Evolutionary conservation across 2,888 invertebrate species (phyloP), one percentile per base, ranked within the genome.

Genomic region (Drosophila seclusa): DNA sequence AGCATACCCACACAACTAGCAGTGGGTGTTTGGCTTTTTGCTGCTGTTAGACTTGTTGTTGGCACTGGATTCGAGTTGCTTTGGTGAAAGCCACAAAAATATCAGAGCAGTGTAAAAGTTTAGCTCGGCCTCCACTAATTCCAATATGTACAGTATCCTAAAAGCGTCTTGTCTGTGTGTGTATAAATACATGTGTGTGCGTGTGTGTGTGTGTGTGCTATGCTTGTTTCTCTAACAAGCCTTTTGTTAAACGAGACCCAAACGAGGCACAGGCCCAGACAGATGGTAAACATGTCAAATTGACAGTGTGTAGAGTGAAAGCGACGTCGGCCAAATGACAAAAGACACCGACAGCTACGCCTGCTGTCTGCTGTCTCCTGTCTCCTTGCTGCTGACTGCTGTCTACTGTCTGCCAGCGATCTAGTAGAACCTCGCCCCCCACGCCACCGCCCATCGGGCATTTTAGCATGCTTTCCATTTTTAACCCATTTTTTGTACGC

Each of bases 251-350:
- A 71, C 68, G 87, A 85, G 81, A 74, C 52, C 53, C 52, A 49
- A 52, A 59, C 50, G 58, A 64, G 71, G 69, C 66, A 62, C 65
- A 66, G 66, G 63, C 85, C 85, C 85, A 87, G 88, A 88, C 88
- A 88, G 84, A 86, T 89, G 90, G 89, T 89, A 89, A 89, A 89
- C 88, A 90, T 80, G 88, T 90, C 90, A 89, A 80, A 90, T 89
- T 90, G 90, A 80, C 82, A 79, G 82, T 80, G 69, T 78, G 80
- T 80, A 78, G 83, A 83, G 87, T 84, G 81, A 89, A 85, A 85
- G 86, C 88, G 82, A 88, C 80, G 76, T 75, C 71, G 83, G 80
- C 66, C 75, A 76, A 77, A 79, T 85, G 87, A 82, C 87, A 84
- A 84, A 87, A 85, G 73, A 73, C 76, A 70, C 68, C 84, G 63